Conservation (phyloP, 2,797 vertebrate species). For the Bryconaethiops microstoma region DNA sequence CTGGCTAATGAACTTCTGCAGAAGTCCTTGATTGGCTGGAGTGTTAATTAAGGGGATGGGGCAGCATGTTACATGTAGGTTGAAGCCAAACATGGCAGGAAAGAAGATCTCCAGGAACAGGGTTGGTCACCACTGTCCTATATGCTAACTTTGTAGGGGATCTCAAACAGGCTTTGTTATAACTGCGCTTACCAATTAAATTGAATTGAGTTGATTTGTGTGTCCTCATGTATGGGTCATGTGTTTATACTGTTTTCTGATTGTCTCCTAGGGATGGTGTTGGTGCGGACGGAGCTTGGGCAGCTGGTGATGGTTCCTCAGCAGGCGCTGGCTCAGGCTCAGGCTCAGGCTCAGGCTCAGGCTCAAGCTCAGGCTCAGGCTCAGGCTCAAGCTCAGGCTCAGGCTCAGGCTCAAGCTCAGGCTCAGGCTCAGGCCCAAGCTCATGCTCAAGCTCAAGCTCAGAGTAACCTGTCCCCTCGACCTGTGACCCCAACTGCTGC, state of each 20-base stretch:
- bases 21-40: too few relatives aligned
- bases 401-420: conserved; percentile 77
- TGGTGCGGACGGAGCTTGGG: conserved; percentile 86
- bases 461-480: conserved; percentile 81
- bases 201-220: not conserved
- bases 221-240: not conserved
- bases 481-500: conserved; percentile 80
- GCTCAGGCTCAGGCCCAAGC: too few relatives aligned
- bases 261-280: conserved; percentile 81
- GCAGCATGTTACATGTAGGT: too few relatives aligned
- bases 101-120: too few relatives aligned
- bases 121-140: not conserved
- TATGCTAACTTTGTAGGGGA: too few relatives aligned
- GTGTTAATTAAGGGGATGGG: too few relatives aligned
- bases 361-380: conserved; percentile 73
- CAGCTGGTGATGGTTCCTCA: conserved; percentile 89
- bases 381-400: conserved; percentile 68
- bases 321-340: conserved; percentile 80
- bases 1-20: too few relatives aligned
- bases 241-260: not conserved
- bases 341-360: conserved; percentile 59
- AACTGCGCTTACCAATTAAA: too few relatives aligned
- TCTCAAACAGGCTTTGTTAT: too few relatives aligned
- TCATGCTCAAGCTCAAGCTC: conserved; percentile 76
- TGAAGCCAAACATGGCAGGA: too few relatives aligned